phyloP scores from a whole-genome alignment of 2,797 vertebrate genomes.

The Bovichtus diacanthus region DNA sequence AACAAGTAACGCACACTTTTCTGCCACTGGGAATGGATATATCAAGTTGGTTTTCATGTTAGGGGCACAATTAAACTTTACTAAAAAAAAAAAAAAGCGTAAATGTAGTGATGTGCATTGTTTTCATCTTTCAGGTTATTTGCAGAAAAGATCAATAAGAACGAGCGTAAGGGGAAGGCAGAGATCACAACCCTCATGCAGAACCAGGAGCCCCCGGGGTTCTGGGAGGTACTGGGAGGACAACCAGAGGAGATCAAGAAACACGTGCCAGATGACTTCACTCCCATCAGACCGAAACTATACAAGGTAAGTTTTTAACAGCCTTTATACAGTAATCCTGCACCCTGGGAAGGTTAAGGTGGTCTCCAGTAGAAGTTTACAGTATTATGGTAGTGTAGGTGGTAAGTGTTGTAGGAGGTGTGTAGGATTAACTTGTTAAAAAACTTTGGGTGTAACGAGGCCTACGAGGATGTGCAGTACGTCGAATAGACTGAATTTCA shows the following conservation, averaged over 20 bases:
- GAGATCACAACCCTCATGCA: constrained; percentile 91
- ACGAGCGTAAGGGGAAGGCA: constrained; percentile 94
- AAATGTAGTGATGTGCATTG: neutral
- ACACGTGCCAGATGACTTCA: constrained; percentile 93
- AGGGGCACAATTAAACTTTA: neutral
- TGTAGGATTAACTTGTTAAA: neutral
- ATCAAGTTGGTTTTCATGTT: neutral
- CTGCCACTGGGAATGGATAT: neutral
- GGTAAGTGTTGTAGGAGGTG: neutral
- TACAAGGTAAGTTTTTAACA: constrained; percentile 89
- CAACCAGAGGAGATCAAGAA: constrained; percentile 93
- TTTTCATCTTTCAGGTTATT: constrained; percentile 87
- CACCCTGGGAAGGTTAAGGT: neutral
- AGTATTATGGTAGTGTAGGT: neutral
- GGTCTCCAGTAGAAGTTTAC: neutral
- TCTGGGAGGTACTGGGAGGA: constrained; percentile 93
- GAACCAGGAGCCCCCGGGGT: constrained; percentile 90
- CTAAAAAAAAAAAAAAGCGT: no score
- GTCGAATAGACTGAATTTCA: neutral
- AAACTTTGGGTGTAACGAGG: no score
- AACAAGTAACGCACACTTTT: neutral
- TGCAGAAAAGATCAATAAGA: constrained; percentile 98
- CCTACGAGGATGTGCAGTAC: neutral
- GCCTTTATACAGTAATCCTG: no score
- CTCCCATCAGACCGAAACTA: constrained; percentile 92